Evolutionary conservation across 2,113 vertebrate species (phyloP).

Genomic region (Ondatra zibethicus): DNA sequence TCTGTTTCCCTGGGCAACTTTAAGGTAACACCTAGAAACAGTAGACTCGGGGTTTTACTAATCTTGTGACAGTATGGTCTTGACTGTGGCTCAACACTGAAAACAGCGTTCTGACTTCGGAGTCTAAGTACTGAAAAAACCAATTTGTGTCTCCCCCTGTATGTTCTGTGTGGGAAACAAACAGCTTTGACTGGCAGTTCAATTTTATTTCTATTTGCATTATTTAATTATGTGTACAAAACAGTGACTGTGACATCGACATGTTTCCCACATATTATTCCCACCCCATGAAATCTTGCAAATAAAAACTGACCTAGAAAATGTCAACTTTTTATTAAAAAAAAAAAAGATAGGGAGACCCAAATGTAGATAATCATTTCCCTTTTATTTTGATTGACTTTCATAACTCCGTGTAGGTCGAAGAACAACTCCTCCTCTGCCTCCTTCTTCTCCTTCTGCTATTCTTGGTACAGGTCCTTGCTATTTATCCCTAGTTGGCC

Average conservation of each 20-base stretch:
- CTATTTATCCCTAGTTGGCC: neutral
- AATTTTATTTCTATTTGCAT: slow-evolving; percentile 49
- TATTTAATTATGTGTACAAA: slow-evolving; percentile 37
- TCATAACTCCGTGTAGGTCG: slow-evolving; percentile 2
- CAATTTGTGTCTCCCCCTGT: slow-evolving; percentile 78
- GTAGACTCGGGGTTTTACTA: slow-evolving; percentile 66
- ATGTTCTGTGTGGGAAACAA: slow-evolving; percentile 57
- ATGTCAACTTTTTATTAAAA: neutral
- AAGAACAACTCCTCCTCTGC: neutral
- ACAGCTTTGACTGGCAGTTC: slow-evolving; percentile 21
- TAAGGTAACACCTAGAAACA: slow-evolving; percentile 74
- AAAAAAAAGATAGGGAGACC: neutral
- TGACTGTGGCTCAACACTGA: slow-evolving; percentile 74
- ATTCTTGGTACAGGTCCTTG: neutral
- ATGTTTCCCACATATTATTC: slow-evolving; percentile 38
- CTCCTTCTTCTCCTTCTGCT: neutral
- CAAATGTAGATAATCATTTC: neutral
- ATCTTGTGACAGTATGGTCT: slow-evolving; percentile 77
- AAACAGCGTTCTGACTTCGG: slow-evolving; percentile 73
- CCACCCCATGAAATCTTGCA: neutral
- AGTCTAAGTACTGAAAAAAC: slow-evolving; percentile 80
- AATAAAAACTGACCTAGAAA: slow-evolving; percentile 48
- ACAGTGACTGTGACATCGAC: neutral
- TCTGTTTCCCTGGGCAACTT: slow-evolving; percentile 59
- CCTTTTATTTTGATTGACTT: slow-evolving; percentile 10